Conservation (phyloP, 2,113 vertebrate genomes). For the Pica pica region DNA sequence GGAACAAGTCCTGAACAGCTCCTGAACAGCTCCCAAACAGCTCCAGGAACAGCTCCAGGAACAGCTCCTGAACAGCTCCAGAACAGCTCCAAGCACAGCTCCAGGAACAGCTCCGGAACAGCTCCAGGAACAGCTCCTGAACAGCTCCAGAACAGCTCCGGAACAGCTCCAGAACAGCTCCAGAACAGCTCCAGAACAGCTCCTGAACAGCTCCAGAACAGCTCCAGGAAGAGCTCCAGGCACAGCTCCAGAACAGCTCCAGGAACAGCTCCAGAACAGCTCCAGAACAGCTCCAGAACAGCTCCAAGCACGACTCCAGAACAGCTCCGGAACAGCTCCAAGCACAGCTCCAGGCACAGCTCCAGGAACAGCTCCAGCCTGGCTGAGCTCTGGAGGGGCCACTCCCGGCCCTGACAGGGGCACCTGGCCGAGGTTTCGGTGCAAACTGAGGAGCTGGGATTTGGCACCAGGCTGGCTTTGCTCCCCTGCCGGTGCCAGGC, state of each 20-base stretch:
- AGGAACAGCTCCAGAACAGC: not conserved
- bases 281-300: not conserved
- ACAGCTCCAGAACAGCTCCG: no score
- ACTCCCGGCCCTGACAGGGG: fast-evolving
- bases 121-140: no score
- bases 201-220: no score
- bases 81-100: not conserved
- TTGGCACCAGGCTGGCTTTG: not conserved
- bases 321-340: not conserved
- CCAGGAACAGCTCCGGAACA: not conserved
- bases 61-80: not conserved
- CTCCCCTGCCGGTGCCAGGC: fast-evolving
- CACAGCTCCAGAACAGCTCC: no score
- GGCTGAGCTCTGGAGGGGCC: fast-evolving
- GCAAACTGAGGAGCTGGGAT: fast-evolving
- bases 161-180: no score
- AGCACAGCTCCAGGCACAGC: no score
- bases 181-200: no score
- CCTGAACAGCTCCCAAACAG: no score
- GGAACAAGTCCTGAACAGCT: no score
- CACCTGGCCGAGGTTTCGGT: fast-evolving
- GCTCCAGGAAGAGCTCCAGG: not conserved
- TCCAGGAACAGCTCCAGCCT: not conserved
- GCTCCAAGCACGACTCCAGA: not conserved
- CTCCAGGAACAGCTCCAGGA: no score